phyloP scores from a whole-genome alignment of 2,113 vertebrate species.

The Patagioenas fasciata region DNA sequence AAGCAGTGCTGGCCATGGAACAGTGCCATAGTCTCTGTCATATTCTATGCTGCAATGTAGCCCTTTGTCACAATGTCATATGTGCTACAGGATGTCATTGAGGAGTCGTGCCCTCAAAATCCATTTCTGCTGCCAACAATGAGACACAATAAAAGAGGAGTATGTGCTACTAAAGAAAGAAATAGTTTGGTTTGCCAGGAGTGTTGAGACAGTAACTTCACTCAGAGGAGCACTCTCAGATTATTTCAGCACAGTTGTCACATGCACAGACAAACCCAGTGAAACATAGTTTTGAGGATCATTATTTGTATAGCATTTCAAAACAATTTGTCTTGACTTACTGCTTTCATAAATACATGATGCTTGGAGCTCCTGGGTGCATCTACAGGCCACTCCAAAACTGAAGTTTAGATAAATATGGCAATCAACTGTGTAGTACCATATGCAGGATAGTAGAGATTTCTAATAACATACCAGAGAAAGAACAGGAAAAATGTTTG shows the following conservation, averaged over 20 bases:
- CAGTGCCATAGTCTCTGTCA: slow-evolving; percentile 3
- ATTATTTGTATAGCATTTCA: slow-evolving; percentile 45
- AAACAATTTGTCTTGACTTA: slow-evolving; percentile 41
- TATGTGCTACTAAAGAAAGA: slow-evolving; percentile 57
- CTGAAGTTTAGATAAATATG: neutral
- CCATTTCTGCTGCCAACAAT: slow-evolving; percentile 50
- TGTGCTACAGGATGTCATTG: slow-evolving; percentile 28
- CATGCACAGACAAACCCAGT: slow-evolving; percentile 39
- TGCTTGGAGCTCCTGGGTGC: neutral
- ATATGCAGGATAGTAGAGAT: neutral
- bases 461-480: neutral
- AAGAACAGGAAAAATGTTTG: neutral
- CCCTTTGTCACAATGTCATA: slow-evolving; percentile 57
- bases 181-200: slow-evolving; percentile 62
- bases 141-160: slow-evolving; percentile 56
- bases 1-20: slow-evolving; percentile 2
- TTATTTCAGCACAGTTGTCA: slow-evolving; percentile 59
- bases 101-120: slow-evolving; percentile 54
- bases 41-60: slow-evolving; percentile 3
- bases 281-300: slow-evolving; percentile 29
- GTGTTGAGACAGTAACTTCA: slow-evolving; percentile 57
- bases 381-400: neutral
- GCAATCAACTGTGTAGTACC: neutral
- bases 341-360: neutral
- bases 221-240: slow-evolving; percentile 21